Percentiles rank a stretch among this genome's conserved stretches.
phyloP scores from a whole-genome alignment of 2,113 vertebrate species.

The Tyto alba region DNA sequence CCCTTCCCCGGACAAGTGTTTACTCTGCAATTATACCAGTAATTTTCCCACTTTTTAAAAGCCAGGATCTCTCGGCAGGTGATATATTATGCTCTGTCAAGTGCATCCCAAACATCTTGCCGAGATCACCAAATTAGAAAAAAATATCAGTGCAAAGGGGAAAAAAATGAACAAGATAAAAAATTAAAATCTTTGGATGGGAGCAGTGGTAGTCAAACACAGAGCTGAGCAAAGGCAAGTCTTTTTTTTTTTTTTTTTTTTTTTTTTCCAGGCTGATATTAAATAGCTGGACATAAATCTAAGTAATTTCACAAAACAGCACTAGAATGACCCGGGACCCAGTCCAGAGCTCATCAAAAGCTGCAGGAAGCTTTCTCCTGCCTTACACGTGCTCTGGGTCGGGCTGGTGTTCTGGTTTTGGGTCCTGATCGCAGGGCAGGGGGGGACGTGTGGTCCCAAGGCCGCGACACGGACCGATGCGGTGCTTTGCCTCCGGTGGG shows the following conservation, averaged over 20 bases:
- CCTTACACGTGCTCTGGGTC: background rate
- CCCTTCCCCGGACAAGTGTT: background rate
- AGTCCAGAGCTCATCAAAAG: background rate
- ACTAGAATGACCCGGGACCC: background rate
- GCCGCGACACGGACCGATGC: too few relatives aligned
- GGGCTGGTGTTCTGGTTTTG: rapidly evolving
- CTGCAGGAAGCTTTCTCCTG: background rate
- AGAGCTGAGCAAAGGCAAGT: background rate
- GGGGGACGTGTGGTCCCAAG: too few relatives aligned
- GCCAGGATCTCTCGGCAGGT: background rate
- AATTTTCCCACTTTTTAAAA: background rate
- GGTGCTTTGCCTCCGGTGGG: background rate
- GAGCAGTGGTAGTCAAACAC: background rate
- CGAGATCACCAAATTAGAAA: background rate
- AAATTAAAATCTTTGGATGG: background rate
- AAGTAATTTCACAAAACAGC: constrained; percentile 10
- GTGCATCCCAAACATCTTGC: background rate
- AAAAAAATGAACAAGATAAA: background rate
- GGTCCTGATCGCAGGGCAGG: too few relatives aligned
- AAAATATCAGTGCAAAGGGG: background rate
- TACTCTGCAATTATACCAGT: background rate
- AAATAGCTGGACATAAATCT: background rate
- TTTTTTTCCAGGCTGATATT: background rate
- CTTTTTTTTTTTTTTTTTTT: background rate
- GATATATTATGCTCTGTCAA: background rate